Evolutionary conservation across 2,113 vertebrate species (phyloP).

Genomic region (Podarcis cretensis): DNA sequence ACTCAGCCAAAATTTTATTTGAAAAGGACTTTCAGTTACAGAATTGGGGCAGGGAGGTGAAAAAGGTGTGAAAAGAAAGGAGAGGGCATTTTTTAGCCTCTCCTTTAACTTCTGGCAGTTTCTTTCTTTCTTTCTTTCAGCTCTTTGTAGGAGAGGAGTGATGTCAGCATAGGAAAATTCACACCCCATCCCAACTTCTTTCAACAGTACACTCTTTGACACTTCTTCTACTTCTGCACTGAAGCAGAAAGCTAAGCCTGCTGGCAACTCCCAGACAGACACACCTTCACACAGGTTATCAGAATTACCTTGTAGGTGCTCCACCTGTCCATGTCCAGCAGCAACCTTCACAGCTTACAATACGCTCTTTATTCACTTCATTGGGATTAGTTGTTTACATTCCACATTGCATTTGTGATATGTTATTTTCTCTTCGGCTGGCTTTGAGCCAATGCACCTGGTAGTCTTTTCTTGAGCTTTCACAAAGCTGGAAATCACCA

Average conservation of each 20-base stretch:
- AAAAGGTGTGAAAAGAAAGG: too few relatives aligned
- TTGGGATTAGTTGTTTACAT: background rate
- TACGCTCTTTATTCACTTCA: background rate
- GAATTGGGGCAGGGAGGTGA: too few relatives aligned
- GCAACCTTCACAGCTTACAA: background rate
- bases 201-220: background rate
- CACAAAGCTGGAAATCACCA: background rate
- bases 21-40: too few relatives aligned
- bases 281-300: background rate
- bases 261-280: background rate
- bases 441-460: background rate
- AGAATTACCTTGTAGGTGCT: background rate
- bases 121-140: too few relatives aligned
- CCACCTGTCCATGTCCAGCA: background rate
- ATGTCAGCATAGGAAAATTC: background rate
- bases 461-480: background rate
- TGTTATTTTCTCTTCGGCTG: background rate
- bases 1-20: too few relatives aligned
- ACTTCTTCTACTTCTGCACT: background rate
- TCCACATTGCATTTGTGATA: background rate
- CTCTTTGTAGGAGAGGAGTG: background rate
- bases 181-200: background rate
- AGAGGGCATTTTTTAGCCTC: too few relatives aligned
- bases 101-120: too few relatives aligned
- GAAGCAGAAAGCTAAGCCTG: background rate